phyloP scores from a whole-genome alignment of 2,113 vertebrate genomes.

The Typhlomys cinereus region DNA sequence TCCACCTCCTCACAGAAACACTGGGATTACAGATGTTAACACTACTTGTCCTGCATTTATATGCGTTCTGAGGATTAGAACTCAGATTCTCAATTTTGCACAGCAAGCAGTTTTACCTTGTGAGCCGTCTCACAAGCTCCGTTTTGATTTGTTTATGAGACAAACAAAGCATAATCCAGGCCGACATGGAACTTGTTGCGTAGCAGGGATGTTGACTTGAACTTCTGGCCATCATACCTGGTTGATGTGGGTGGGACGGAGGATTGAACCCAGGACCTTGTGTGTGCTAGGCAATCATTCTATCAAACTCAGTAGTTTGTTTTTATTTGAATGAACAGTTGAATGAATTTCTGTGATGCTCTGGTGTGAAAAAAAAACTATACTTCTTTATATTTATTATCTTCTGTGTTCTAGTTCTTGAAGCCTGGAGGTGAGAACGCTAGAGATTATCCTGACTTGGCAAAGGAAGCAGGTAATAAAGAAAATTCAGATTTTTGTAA shows the following conservation, averaged over 20 bases:
- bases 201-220: neutral
- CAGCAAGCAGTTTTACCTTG: neutral
- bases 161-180: no score
- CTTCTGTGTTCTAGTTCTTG: conserved; percentile 86
- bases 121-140: neutral
- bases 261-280: no score
- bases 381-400: conserved; percentile 51
- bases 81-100: neutral
- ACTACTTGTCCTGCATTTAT: neutral
- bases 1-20: no score
- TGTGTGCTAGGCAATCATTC: no score
- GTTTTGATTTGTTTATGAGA: neutral
- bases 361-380: neutral
- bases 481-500: conserved; percentile 24
- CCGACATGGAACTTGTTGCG: no score
- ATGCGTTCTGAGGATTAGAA: neutral
- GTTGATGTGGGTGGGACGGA: no score
- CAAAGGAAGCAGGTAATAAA: conserved; percentile 94
- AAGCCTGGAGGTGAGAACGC: conserved; percentile 86
- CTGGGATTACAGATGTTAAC: neutral
- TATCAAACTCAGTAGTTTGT: neutral
- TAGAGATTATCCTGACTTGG: conserved; percentile 95
- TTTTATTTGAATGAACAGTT: conserved; percentile 29
- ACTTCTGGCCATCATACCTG: no score
- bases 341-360: conserved; percentile 38